Conservation (phyloP, 92 coral and sea anemone genomes). For the Parazoanthus swiftii region DNA sequence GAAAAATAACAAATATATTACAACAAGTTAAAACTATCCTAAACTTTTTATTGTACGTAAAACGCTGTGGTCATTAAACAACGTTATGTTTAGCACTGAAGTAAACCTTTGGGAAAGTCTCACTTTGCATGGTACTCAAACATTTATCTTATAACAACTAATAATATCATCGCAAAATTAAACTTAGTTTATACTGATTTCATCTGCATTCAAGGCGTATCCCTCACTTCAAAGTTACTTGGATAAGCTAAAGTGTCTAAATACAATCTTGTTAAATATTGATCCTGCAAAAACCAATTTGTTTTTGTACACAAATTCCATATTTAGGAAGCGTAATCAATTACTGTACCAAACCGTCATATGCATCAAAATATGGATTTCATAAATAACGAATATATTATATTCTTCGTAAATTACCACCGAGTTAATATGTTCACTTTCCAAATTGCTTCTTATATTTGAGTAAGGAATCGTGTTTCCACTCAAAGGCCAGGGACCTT, state of each 20-base stretch:
- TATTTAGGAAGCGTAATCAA: no score
- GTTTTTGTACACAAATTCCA: neutral
- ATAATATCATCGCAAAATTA: no score
- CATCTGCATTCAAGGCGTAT: neutral
- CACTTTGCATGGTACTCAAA: no score
- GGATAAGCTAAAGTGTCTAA: neutral
- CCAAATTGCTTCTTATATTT: neutral
- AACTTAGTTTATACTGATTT: no score
- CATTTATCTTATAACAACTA: no score
- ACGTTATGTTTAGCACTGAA: no score
- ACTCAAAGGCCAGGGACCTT: conserved; percentile 1
- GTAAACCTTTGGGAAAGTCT: no score
- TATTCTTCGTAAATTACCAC: neutral
- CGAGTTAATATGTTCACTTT: neutral
- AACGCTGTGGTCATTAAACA: no score
- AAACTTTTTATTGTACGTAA: no score
- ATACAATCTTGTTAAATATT: neutral
- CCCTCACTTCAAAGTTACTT: neutral
- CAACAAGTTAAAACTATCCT: no score
- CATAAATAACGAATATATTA: neutral
- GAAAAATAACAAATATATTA: no score
- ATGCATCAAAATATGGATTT: neutral
- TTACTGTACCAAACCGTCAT: neutral
- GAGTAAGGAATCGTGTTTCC: neutral
- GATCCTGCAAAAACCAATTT: neutral